Conservation (phyloP, 2,113 vertebrate genomes). For the Colistium nudipinnis region DNA sequence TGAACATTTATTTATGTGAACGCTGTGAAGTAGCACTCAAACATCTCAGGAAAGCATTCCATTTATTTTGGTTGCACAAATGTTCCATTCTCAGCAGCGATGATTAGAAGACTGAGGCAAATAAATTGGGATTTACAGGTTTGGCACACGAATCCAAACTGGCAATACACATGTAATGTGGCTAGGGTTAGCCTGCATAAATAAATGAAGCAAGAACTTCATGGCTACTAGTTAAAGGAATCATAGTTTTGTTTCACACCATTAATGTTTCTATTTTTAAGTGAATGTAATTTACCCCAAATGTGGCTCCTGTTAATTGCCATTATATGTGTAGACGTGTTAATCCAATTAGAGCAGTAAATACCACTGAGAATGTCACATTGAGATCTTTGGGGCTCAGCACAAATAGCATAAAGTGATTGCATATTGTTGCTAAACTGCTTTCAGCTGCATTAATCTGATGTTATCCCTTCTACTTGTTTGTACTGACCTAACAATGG, state of each 20-base stretch:
- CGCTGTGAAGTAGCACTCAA: too few relatives aligned
- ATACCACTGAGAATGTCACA: constrained; percentile 42
- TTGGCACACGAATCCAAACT: constrained; percentile 50
- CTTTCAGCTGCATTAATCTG: constrained; percentile 18
- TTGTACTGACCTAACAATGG: not conserved
- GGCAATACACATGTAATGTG: constrained; percentile 32
- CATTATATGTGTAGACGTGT: constrained; percentile 45
- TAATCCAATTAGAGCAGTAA: constrained; percentile 40
- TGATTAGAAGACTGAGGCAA: constrained; percentile 40
- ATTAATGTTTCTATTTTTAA: constrained; percentile 55
- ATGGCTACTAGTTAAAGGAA: constrained; percentile 46
- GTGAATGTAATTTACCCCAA: constrained; percentile 36
- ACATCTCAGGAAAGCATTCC: constrained; percentile 11
- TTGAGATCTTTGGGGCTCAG: constrained; percentile 26
- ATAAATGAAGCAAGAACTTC: constrained; percentile 58
- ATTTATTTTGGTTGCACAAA: constrained; percentile 40
- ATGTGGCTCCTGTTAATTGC: constrained; percentile 42
- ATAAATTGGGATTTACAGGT: constrained; percentile 62
- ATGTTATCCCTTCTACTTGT: not conserved
- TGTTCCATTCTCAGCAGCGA: constrained; percentile 37
- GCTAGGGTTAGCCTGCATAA: constrained; percentile 49
- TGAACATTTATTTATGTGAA: not conserved
- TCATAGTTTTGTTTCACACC: constrained; percentile 46
- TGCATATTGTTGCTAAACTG: constrained; percentile 16
- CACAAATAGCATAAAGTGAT: constrained; percentile 30